Evolutionary conservation across 2,888 invertebrate species (phyloP).

Genomic region (Sabatieria punctata): DNA sequence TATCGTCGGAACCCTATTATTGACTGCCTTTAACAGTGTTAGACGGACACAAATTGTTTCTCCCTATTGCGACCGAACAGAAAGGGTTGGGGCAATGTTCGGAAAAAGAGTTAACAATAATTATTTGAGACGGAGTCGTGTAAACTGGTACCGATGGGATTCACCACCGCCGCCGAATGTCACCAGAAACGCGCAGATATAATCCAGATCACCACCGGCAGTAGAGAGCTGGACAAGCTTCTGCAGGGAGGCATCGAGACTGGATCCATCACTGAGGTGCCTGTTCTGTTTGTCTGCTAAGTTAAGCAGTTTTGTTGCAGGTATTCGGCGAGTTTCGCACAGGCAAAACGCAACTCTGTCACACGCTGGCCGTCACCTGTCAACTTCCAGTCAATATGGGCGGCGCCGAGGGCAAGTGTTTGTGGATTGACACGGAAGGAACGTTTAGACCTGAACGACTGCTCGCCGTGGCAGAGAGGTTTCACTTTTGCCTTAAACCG

Average conservation of each 20-base stretch:
- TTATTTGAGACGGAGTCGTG: conserved; percentile 57
- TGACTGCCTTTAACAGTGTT: too few relatives aligned
- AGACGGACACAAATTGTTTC: too few relatives aligned
- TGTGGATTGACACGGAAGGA: conserved; percentile 96
- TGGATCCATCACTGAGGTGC: conserved; percentile 76
- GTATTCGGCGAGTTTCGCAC: conserved; percentile 95
- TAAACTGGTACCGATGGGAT: conserved; percentile 90
- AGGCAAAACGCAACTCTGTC: conserved; percentile 91
- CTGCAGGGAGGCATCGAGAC: conserved; percentile 71
- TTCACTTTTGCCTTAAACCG: too few relatives aligned
- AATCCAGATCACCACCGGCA: conserved; percentile 82
- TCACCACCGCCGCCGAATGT: conserved; percentile 89
- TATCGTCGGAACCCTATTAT: too few relatives aligned
- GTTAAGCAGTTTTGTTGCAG: conserved; percentile 18
- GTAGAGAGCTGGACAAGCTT: conserved; percentile 75
- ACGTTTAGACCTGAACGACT: conserved; percentile 90
- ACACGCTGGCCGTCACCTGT: conserved; percentile 89
- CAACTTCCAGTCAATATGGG: conserved; percentile 89
- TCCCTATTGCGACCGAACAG: too few relatives aligned
- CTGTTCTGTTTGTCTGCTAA: too few relatives aligned
- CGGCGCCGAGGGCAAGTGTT: conserved; percentile 96
- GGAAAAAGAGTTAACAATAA: too few relatives aligned
- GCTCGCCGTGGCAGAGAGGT: conserved; percentile 69
- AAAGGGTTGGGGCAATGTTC: too few relatives aligned
- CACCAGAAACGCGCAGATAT: conserved; percentile 87